A percentile compares a stretch with the other conserved stretches of the same genome.
phyloP scores from a whole-genome alignment of 2,888 invertebrate genomes.

The Odontomyia ornata region DNA sequence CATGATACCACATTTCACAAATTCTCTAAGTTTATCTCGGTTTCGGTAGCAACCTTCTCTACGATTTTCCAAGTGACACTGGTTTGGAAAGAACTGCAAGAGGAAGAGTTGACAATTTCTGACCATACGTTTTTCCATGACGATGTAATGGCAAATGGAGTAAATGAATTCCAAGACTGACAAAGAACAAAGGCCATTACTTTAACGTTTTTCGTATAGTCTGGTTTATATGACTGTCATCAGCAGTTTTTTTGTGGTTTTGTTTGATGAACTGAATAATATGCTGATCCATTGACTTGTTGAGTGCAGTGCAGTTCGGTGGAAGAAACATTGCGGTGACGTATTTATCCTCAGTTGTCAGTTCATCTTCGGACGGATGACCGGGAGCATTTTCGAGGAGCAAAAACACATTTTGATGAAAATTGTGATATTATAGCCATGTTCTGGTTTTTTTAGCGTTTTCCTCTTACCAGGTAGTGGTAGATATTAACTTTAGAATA shows the following conservation, averaged over 20 bases:
- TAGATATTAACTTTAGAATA: neutral
- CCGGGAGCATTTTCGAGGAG: neutral
- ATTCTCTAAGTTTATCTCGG: too few relatives aligned
- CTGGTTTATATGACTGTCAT: conserved; percentile 3
- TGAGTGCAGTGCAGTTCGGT: conserved; percentile 13
- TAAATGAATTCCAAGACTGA: neutral
- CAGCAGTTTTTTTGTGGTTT: neutral
- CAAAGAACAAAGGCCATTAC: neutral
- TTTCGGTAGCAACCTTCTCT: neutral
- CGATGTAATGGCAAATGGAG: neutral
- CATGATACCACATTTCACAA: too few relatives aligned
- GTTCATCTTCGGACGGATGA: conserved; percentile 13
- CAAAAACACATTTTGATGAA: neutral
- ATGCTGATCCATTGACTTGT: too few relatives aligned
- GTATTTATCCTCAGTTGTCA: conserved; percentile 17
- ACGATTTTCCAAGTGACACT: too few relatives aligned
- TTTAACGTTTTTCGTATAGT: neutral
- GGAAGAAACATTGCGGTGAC: neutral
- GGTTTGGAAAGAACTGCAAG: neutral
- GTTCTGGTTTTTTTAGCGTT: conserved; percentile 17
- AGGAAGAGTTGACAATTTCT: neutral
- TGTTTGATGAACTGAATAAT: conserved; percentile 3
- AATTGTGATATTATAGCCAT: neutral
- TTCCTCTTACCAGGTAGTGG: neutral
- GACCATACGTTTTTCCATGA: neutral